Evolutionary conservation across 2,797 vertebrate genomes (phyloP).

Genomic region (Alosa sapidissima): DNA sequence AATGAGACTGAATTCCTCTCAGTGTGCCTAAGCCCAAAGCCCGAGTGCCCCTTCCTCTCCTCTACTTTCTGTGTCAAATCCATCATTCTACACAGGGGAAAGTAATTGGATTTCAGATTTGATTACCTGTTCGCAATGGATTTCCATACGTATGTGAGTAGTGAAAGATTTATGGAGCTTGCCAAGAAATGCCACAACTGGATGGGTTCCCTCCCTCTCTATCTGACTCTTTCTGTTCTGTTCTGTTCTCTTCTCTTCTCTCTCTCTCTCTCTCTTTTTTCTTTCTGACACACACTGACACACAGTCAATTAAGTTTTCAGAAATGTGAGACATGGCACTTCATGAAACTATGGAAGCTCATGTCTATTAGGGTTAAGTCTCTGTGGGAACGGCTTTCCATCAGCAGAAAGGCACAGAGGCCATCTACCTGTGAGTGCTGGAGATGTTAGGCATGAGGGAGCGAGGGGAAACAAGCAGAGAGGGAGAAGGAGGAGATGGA

Average conservation of each 20-base stretch:
- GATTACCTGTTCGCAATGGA: conserved; percentile 47
- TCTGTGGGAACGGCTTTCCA: conserved; percentile 16
- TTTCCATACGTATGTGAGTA: conserved; percentile 43
- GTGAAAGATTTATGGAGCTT: conserved; percentile 47
- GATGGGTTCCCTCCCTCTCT: conserved; percentile 28
- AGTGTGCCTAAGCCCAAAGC: background rate
- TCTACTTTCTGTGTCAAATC: conserved; percentile 43
- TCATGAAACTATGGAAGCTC: conserved; percentile 28
- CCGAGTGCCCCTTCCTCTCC: conserved; percentile 12
- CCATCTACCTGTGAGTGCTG: background rate
- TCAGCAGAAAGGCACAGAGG: background rate
- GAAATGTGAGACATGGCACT: conserved; percentile 39
- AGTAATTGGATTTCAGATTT: conserved; percentile 54
- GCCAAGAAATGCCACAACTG: conserved; percentile 21
- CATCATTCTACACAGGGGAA: conserved; percentile 42
- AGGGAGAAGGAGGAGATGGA: conserved; percentile 32
- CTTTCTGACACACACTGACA: conserved; percentile 45
- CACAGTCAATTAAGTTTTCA: conserved; percentile 51
- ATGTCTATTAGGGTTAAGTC: conserved; percentile 35
- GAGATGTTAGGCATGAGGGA: conserved; percentile 20
- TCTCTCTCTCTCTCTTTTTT: background rate
- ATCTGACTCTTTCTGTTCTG: background rate
- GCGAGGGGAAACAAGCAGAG: background rate
- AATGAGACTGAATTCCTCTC: conserved; percentile 38
- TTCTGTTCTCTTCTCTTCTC: background rate